A percentile compares a stretch with the other conserved stretches of the same genome.
phyloP scores from a whole-genome alignment of 1,140 invertebrate species.

The Proctacanthus coquilletti region DNA sequence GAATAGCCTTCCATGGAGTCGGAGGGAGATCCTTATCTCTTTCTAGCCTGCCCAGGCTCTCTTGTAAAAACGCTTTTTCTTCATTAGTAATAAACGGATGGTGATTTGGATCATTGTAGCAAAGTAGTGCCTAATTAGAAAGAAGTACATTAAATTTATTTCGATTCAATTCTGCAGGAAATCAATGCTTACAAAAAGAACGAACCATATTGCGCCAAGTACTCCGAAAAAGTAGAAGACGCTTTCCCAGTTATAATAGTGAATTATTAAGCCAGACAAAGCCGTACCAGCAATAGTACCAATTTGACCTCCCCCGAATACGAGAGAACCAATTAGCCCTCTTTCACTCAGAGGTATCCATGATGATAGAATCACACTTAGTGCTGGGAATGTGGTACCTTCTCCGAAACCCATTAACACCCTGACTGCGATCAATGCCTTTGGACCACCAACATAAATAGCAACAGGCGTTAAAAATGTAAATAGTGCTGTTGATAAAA shows the following conservation, averaged over 20 bases:
- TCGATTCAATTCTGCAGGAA: not conserved
- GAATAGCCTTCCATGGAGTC: constrained; percentile 52
- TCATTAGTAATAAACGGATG: constrained; percentile 71
- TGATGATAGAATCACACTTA: constrained; percentile 54
- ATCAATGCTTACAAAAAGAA: constrained; percentile 45
- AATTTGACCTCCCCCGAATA: constrained; percentile 53
- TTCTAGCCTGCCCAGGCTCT: constrained; percentile 36
- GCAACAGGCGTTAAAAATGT: constrained; percentile 51
- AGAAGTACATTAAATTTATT: not conserved
- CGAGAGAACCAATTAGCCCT: constrained; percentile 53
- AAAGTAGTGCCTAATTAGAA: constrained; percentile 35
- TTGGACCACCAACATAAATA: constrained; percentile 38
- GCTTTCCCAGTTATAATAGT: constrained; percentile 50
- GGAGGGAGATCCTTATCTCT: constrained; percentile 37
- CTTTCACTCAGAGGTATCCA: constrained; percentile 60
- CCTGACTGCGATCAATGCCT: constrained; percentile 44
- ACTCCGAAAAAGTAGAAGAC: constrained; percentile 75
- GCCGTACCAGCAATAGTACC: constrained; percentile 60
- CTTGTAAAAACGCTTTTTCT: constrained; percentile 59
- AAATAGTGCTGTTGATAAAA: constrained; percentile 56
- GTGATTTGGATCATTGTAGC: constrained; percentile 58
- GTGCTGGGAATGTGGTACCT: constrained; percentile 61
- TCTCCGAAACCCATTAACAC: constrained; percentile 54
- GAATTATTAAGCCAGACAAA: constrained; percentile 49
- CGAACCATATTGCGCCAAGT: constrained; percentile 54